Evolutionary conservation across 2,797 vertebrate genomes (phyloP).

Genomic region (Halcyon leucocephala): DNA sequence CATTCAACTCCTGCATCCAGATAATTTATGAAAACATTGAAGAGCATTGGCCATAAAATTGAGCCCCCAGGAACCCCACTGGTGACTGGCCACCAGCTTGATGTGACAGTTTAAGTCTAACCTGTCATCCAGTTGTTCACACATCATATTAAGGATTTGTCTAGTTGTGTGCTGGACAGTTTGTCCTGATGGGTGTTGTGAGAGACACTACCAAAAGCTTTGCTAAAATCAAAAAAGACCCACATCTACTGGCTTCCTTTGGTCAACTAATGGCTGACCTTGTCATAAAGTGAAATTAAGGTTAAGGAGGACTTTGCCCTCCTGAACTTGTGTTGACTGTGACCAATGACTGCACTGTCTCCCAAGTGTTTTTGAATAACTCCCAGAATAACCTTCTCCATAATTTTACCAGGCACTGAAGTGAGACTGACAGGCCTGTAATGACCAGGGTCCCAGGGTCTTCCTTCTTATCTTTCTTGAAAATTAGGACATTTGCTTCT

Average conservation of each 20-base stretch:
- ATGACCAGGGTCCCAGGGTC: not conserved
- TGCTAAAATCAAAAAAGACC: not conserved
- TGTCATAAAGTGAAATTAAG: not conserved
- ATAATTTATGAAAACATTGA: not conserved
- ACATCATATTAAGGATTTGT: not conserved
- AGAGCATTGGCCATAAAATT: not conserved
- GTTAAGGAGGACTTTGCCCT: not conserved
- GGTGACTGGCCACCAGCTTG: not conserved
- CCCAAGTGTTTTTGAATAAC: not conserved
- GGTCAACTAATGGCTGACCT: not conserved
- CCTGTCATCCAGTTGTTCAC: not conserved
- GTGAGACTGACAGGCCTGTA: not conserved
- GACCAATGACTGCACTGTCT: not conserved
- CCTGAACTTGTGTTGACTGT: not conserved
- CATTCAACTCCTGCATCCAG: not conserved
- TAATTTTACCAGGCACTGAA: not conserved
- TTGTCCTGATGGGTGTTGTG: not conserved
- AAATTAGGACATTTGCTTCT: not conserved
- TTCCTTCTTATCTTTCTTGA: not conserved
- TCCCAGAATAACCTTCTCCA: not conserved
- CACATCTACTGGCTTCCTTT: accelerated
- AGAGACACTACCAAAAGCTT: not conserved
- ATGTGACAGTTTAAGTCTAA: not conserved
- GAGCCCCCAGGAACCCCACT: not conserved
- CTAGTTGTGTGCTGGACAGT: not conserved